These are phyloP conservation scores for Cordilura impudica DNA, from an alignment of 2,888 invertebrate species.

Conservation along the genomic window DNA sequence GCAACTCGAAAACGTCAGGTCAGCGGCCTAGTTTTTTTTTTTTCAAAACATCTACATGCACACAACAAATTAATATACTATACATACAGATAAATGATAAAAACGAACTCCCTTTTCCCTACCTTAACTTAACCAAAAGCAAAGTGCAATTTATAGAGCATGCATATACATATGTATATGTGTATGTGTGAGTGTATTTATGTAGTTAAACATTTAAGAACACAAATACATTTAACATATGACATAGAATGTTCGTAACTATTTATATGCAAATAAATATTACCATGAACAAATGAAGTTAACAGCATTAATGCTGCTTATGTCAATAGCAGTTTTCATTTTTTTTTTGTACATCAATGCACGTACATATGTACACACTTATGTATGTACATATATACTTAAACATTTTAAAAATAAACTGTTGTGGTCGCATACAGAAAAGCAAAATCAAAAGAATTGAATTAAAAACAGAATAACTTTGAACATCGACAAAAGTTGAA, in stretches of 20 bases:
- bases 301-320: not conserved
- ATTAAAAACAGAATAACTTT: conserved; percentile 2
- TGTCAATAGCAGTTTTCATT: not conserved
- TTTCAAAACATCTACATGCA: not conserved
- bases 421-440: not conserved
- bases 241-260: not conserved
- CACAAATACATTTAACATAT: not conserved
- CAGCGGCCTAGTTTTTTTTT: conserved; percentile 61
- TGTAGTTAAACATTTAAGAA: not conserved
- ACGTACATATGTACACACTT: not conserved
- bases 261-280: not conserved
- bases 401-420: not conserved
- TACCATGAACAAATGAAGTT: not conserved
- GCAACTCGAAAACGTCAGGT: conserved; percentile 60
- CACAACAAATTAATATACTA: not conserved
- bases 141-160: not conserved
- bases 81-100: not conserved
- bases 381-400: not conserved
- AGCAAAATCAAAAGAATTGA: not conserved
- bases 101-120: not conserved
- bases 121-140: not conserved
- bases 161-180: not conserved
- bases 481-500: conserved; percentile 6
- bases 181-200: not conserved
- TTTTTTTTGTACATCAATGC: not conserved